Percentiles rank a stretch among this genome's conserved stretches.
These are phyloP conservation scores for Aramus guarauna DNA, from an alignment of 2,113 vertebrate species.

Conservation along the genomic window DNA sequence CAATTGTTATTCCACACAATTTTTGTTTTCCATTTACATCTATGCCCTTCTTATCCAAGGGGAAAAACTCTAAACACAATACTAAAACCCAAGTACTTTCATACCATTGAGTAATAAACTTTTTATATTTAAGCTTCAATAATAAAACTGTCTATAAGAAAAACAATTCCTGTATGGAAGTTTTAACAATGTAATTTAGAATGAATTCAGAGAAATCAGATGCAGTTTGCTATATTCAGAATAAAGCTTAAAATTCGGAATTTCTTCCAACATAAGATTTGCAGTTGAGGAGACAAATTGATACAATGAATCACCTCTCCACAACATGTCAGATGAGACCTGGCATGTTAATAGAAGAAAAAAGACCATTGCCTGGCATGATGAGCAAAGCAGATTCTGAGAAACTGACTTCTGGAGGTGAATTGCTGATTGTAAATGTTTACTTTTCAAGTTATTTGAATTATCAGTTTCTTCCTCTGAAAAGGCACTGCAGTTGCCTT, in stretches of 20 bases:
- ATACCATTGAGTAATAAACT: not conserved
- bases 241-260: not conserved
- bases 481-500: not conserved
- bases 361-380: not conserved
- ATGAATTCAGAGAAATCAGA: not conserved
- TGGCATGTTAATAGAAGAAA: not conserved
- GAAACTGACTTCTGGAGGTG: not conserved
- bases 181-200: not conserved
- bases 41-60: not conserved
- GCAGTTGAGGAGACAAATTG: not conserved
- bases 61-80: not conserved
- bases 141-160: not conserved
- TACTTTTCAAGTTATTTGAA: not conserved
- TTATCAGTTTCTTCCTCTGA: not conserved
- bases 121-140: not conserved
- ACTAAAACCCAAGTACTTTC: rapidly evolving
- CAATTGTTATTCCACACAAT: not conserved
- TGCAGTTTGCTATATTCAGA: not conserved
- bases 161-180: not conserved
- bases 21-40: not conserved
- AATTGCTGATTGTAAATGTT: not conserved
- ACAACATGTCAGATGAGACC: not conserved
- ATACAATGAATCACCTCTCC: not conserved
- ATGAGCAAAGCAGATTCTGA: not conserved
- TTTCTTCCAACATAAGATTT: not conserved